Percentiles rank a stretch among this genome's conserved stretches.
Evolutionary conservation across 2,888 invertebrate species (phyloP).

Genomic region (Leucophenga montana): DNA sequence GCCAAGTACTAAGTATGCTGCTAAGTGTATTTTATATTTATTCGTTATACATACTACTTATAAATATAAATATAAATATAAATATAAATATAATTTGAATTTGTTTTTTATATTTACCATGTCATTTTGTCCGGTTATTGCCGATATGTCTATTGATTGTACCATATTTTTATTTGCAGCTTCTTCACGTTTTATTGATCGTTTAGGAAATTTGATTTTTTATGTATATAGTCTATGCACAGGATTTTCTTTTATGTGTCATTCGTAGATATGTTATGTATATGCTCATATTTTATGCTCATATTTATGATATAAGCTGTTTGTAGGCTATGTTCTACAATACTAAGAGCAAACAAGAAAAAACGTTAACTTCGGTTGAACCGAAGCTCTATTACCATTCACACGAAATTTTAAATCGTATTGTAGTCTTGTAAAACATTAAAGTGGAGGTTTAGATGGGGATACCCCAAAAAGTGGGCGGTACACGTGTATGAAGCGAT

Average conservation of each 20-base stretch:
- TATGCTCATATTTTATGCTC: constrained; percentile 26
- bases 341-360: not conserved
- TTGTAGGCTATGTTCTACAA: not conserved
- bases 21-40: not conserved
- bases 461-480: too few species aligned
- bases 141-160: constrained; percentile 71
- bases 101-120: constrained; percentile 59
- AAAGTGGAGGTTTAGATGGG: too few species aligned
- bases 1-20: too few species aligned
- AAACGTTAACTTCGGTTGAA: too few species aligned
- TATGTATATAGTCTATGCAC: constrained; percentile 9
- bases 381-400: too few species aligned
- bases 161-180: constrained; percentile 60
- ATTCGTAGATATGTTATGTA: constrained; percentile 7
- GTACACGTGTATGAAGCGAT: too few species aligned
- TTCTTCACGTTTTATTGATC: constrained; percentile 18
- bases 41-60: constrained; percentile 39
- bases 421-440: too few species aligned
- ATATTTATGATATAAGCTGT: not conserved
- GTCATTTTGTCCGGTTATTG: constrained; percentile 68
- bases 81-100: too few species aligned
- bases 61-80: too few species aligned
- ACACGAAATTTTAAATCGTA: too few species aligned
- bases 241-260: constrained; percentile 31
- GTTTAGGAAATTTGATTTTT: not conserved